Base-by-base conservation (phyloP, 2,888 invertebrate species). In the Parnassius orleans region DNA sequence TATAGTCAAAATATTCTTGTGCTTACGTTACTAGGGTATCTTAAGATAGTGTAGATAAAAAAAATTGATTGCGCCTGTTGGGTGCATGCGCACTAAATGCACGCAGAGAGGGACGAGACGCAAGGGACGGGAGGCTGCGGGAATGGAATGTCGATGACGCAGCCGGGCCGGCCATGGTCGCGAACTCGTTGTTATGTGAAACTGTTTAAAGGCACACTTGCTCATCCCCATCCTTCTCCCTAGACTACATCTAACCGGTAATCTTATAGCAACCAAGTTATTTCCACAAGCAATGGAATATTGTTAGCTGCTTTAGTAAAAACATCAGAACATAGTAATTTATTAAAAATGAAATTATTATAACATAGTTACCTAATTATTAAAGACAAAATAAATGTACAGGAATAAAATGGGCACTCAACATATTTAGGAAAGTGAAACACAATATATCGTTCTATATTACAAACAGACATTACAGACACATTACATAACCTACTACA, bases 141-240 rank as follows among this genome's bases (percentile, higher is more conserved):
- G 84, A 80, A 81, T 78, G 90, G 89, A 90, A 89, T 90, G 89
- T 85, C 81, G 89, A 87, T 87, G 90, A 90, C 87, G 88, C 86
- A 86, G 87, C 80, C 83, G 77, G 79, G 78, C 77, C 79, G 80
- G 79, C 78, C 73, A 70, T 78, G 77, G 78, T 84, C 81, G 84
- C 83, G 80, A 83, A 84, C 88, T 87, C 86, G 87, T 87, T 84
- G 83, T 86, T 86, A 87, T 87, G 84, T 84, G 85, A 84, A 86
- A 86, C 86, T 82, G 85, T 85, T 84, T 82, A 76, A 77, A 78
- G 81, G 81, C 79, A 74, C 76, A 78, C 81, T 78, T 69, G 72
- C 72, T 71, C 72, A 72, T 70, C 69, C 70, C 72, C 73, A 73
- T 72, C 70, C 59, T 56, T 60, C 57, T 68, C 67, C 60, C 56